Base-by-base conservation (phyloP, 2,113 vertebrate genomes). In the Labrus mixtus region DNA sequence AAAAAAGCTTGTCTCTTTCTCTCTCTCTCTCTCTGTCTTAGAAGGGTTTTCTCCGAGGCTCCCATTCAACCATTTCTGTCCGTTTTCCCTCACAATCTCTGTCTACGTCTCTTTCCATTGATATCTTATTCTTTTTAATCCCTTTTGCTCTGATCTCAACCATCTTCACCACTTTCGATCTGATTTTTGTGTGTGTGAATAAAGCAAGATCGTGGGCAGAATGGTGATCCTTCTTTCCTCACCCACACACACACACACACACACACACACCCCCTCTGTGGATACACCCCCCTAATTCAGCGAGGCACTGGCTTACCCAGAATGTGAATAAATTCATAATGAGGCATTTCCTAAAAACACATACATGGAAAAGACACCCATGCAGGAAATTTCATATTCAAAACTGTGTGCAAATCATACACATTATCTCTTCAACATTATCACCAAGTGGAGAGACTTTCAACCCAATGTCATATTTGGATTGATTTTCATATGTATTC, bases 1-100 rank as follows among this genome's bases (percentile, higher is more conserved):
- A 93, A 90, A 92, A 93, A 88, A 92, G 88, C 89, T 89, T 90
- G 71, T 45, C 83, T 87, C 65, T 66, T 33, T 50, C 61, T 57
- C 78, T 45, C 53, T 66, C 69, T 45, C 10, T 53, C 43, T 67
- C 50, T 60, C 41, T 37, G 29, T 57, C 33, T 1, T 72, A 45
- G 33, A 64, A 53, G 57, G 81, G 81, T 67, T 54, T 59, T 46
- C 54, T 53, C 46, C 10, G 33, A 54, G 36, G 60, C 67, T 62
- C 61, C 48, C 29, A 1, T 62, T 63, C 59, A 51, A 43, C 64
- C 37, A 62, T 55, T 50, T 53, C 20, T 0, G 16, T 54, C 51
- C 6, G 3, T 11, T 41, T 4, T 67, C 22, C 55, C 43, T 59
- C 55, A 9, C 3, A 25, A 22, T 29, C 48, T 43, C 45, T 13